These are phyloP conservation scores for Naja naja DNA, from an alignment of 2,113 vertebrate genomes.

Conservation along the genomic window DNA sequence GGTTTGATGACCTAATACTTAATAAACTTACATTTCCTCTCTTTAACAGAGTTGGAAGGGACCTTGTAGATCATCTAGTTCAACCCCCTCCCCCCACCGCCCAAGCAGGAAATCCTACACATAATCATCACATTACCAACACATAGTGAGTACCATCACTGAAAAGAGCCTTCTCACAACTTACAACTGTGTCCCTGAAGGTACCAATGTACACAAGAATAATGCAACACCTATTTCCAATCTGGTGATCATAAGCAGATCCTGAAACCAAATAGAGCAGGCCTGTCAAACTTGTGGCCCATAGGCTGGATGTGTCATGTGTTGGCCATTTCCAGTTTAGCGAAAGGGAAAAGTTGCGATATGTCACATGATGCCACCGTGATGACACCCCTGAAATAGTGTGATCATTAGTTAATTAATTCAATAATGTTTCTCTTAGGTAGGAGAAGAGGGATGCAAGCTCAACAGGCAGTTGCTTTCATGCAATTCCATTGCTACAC, in stretches of 20 bases:
- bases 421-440: not conserved
- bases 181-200: not conserved
- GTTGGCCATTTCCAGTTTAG: no score
- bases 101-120: no score
- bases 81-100: no score
- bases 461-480: not conserved
- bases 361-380: no score
- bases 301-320: no score
- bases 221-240: not conserved
- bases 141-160: not conserved
- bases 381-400: no score
- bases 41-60: no score
- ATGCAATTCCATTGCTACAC: not conserved
- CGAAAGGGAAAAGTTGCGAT: no score
- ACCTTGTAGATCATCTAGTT: no score
- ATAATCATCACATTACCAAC: not conserved
- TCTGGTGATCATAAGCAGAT: not conserved
- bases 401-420: not conserved
- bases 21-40: no score
- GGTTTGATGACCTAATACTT: not conserved
- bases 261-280: not conserved
- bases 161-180: not conserved
- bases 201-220: not conserved
- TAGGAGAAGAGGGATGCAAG: not conserved
- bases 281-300: no score